phyloP scores from a whole-genome alignment of 1,140 invertebrate species.

The Magallana gigas region DNA sequence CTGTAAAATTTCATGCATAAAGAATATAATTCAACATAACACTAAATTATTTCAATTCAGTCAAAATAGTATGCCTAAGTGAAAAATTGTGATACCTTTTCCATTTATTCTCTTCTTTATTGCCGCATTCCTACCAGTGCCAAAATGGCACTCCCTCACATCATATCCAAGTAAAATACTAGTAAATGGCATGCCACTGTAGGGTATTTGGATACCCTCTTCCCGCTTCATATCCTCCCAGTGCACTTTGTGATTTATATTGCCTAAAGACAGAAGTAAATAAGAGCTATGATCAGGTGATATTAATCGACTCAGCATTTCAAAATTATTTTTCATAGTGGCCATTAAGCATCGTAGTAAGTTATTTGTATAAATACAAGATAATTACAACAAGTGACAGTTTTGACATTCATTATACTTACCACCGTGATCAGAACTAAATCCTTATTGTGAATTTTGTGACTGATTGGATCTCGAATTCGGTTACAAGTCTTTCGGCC shows the following conservation, averaged over 20 bases:
- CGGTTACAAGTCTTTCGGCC: neutral
- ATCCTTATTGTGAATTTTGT: constrained; percentile 23
- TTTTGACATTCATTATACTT: neutral
- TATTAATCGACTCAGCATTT: no score
- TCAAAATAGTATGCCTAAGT: no score
- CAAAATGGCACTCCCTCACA: constrained; percentile 31
- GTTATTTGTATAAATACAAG: no score
- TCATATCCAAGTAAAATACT: neutral
- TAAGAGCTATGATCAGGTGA: no score
- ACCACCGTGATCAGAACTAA: neutral
- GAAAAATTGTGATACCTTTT: neutral
- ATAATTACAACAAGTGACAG: neutral
- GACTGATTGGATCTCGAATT: neutral
- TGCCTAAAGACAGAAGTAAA: neutral
- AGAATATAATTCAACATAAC: no score
- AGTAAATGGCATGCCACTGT: no score
- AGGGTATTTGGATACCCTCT: neutral
- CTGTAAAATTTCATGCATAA: no score
- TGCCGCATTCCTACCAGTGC: constrained; percentile 1
- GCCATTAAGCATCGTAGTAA: no score
- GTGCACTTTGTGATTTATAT: neutral
- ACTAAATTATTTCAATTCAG: no score
- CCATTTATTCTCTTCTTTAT: neutral
- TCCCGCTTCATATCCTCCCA: constrained; percentile 7
- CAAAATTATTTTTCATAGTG: neutral